Evolutionary conservation across 2,797 vertebrate species (phyloP).

Genomic region (Cyclopterus lumpus): DNA sequence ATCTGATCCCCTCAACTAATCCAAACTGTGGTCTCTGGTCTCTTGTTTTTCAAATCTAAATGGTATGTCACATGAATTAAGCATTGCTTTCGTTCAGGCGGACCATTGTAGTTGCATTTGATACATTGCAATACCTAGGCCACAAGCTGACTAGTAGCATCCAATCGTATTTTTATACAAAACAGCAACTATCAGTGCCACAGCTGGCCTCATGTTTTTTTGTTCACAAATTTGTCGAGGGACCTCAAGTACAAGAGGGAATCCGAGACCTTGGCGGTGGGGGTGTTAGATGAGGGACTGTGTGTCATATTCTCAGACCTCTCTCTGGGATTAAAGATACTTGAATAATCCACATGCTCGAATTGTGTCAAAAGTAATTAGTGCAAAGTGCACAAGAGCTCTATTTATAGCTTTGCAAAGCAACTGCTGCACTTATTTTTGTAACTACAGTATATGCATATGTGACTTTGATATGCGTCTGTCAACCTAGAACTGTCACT

Average conservation of each 20-base stretch:
- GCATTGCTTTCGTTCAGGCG: slow-evolving; percentile 1
- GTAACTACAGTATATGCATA: slow-evolving; percentile 24
- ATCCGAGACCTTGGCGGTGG: neutral
- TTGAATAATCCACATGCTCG: slow-evolving; percentile 27
- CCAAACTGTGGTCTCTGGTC: slow-evolving; percentile 8
- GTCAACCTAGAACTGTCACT: slow-evolving; percentile 55
- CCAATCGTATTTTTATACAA: neutral
- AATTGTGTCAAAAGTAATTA: slow-evolving; percentile 31
- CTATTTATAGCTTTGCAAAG: slow-evolving; percentile 37
- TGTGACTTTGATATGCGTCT: slow-evolving; percentile 34
- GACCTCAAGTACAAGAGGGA: neutral
- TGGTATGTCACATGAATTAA: slow-evolving; percentile 9
- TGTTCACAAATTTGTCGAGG: neutral
- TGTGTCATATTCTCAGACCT: slow-evolving; percentile 11
- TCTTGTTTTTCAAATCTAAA: neutral
- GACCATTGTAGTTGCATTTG: neutral
- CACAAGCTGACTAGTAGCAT: neutral
- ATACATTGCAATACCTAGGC: neutral
- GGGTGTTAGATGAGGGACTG: neutral
- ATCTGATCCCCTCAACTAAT: slow-evolving; percentile 16
- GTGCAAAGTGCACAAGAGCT: slow-evolving; percentile 12
- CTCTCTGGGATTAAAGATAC: neutral
- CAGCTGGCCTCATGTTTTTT: neutral
- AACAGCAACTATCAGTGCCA: neutral
- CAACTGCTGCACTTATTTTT: slow-evolving; percentile 24